Base-by-base conservation (phyloP, 2,888 invertebrate genomes). In the Belgica antarctica region DNA sequence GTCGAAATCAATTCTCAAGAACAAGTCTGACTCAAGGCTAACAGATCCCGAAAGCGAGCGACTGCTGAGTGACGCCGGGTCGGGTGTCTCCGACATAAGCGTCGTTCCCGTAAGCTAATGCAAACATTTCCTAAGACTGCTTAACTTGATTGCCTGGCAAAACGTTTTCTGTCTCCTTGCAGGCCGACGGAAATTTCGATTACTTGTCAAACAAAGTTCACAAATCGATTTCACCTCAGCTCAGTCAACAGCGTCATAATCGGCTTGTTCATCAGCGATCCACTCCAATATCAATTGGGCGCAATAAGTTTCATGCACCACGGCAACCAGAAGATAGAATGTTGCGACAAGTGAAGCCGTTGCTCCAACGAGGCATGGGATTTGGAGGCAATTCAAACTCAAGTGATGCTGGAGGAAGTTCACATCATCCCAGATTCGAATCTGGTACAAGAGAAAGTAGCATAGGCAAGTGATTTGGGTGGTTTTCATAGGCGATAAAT, bases 11-110 rank as follows among this genome's bases (percentile, higher is more conserved):
- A 89, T 90, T 76, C 80, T 90, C 74, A 90, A 90, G 81, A 80
- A 80, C 74, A 89, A 89, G 79, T 87, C 89, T 62, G 87, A 88
- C 75, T 82, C 86, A 76, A 80, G 82, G 74, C 79, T 80, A 27
- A 78, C 82, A 71, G 89, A 90, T 79, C 88, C 88, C 71, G 90
- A 90, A 79, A 89, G 87, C 75, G 90, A 90, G 80, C 85, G 88
- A 73, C 82, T 89, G 62, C 85, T 89, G 74, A 84, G 87, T 59
- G 87, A 87, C 76, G 86, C 86, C 63, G 81, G 82, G 62, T 81
- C 82, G 46, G 84, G 84, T 70, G 80, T 83, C 72, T 86, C 85
- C 72, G 82, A 84, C 73, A 83, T 46, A 27, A 71, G 69, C 27
- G 57, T 62, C 19, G 47, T 62, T 34, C 34, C 46, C 12, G 61